Evolutionary conservation across 2,797 vertebrate species (phyloP).

Genomic region (Nannoperca obscura): DNA sequence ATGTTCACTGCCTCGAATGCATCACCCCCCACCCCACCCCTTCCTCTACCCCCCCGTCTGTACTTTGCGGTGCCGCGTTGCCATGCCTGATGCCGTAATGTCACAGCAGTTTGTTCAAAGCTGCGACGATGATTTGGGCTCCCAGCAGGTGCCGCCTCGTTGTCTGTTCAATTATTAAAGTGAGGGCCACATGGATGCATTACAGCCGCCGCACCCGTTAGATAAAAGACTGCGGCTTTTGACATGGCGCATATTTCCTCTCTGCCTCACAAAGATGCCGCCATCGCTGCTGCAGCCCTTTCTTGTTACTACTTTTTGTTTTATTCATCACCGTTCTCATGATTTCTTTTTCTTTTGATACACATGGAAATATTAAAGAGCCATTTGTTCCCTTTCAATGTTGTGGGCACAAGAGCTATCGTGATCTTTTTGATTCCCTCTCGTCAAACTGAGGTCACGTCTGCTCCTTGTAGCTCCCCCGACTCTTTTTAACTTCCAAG

Average conservation of each 20-base stretch:
- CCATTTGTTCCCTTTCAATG: slow-evolving; percentile 79
- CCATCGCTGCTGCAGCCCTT: slow-evolving; percentile 42
- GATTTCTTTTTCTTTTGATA: slow-evolving; percentile 42
- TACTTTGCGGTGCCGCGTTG: slow-evolving; percentile 87
- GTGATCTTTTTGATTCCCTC: slow-evolving; percentile 69
- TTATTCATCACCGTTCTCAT: slow-evolving; percentile 75
- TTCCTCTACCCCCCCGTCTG: slow-evolving; percentile 76
- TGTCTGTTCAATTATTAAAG: slow-evolving; percentile 97
- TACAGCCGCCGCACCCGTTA: slow-evolving; percentile 88
- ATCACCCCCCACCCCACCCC: slow-evolving; percentile 68
- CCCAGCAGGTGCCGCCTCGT: slow-evolving; percentile 94
- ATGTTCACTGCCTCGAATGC: slow-evolving; percentile 87
- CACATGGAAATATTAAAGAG: slow-evolving; percentile 75
- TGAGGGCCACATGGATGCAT: slow-evolving; percentile 90
- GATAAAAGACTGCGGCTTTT: slow-evolving; percentile 88
- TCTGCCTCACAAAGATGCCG: slow-evolving; percentile 85
- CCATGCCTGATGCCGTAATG: slow-evolving; percentile 90
- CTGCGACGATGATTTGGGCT: slow-evolving; percentile 91
- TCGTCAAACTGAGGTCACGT: slow-evolving; percentile 70
- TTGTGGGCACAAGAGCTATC: slow-evolving; percentile 71
- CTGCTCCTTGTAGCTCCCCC: slow-evolving; percentile 63
- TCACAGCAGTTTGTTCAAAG: slow-evolving; percentile 94
- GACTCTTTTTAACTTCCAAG: slow-evolving; percentile 60
- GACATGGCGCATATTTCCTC: slow-evolving; percentile 89
- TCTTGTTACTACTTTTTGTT: slow-evolving; percentile 74